A percentile compares a stretch with the other conserved stretches of the same genome.
Evolutionary conservation across 2,113 vertebrate species (phyloP).

Genomic region (Stigmatopora argus): DNA sequence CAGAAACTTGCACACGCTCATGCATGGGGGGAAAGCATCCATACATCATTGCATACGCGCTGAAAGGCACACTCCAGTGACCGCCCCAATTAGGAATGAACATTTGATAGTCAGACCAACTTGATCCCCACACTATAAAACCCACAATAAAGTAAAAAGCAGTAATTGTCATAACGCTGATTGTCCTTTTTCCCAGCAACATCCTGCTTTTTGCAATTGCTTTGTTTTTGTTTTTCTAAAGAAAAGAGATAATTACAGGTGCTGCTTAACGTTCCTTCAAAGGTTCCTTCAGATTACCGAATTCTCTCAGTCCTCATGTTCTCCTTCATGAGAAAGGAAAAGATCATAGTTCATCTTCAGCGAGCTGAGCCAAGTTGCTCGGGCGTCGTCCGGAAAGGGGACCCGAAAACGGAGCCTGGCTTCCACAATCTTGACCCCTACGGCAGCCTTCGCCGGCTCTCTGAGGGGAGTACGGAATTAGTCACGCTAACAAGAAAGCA

Average conservation of each 20-base stretch:
- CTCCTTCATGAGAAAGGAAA: slow-evolving; percentile 13
- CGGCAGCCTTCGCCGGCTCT: slow-evolving; percentile 61
- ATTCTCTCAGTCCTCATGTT: slow-evolving; percentile 25
- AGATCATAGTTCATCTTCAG: slow-evolving; percentile 83
- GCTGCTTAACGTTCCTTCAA: slow-evolving; percentile 32
- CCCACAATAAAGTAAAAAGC: slow-evolving; percentile 46
- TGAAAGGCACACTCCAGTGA: slow-evolving; percentile 66
- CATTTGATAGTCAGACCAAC: slow-evolving; percentile 44
- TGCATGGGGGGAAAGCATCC: slow-evolving; percentile 14
- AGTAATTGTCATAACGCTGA: slow-evolving; percentile 28
- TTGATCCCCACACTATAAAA: slow-evolving; percentile 29
- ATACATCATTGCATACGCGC: slow-evolving; percentile 23
- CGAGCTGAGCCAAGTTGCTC: slow-evolving; percentile 78
- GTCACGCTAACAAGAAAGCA: not conserved
- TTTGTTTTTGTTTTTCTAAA: not conserved
- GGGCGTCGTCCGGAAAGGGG: slow-evolving; percentile 57
- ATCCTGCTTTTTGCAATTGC: slow-evolving; percentile 11
- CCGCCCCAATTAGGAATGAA: slow-evolving; percentile 70
- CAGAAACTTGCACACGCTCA: slow-evolving; percentile 28
- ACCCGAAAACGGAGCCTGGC: slow-evolving; percentile 30
- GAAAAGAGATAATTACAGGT: slow-evolving; percentile 24
- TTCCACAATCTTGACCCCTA: slow-evolving; percentile 45
- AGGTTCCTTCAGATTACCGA: slow-evolving; percentile 18
- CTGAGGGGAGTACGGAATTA: slow-evolving; percentile 46
- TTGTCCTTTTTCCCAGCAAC: slow-evolving; percentile 23